Conservation (phyloP, 2,113 vertebrate genomes). For the Thinocorus orbignyianus region DNA sequence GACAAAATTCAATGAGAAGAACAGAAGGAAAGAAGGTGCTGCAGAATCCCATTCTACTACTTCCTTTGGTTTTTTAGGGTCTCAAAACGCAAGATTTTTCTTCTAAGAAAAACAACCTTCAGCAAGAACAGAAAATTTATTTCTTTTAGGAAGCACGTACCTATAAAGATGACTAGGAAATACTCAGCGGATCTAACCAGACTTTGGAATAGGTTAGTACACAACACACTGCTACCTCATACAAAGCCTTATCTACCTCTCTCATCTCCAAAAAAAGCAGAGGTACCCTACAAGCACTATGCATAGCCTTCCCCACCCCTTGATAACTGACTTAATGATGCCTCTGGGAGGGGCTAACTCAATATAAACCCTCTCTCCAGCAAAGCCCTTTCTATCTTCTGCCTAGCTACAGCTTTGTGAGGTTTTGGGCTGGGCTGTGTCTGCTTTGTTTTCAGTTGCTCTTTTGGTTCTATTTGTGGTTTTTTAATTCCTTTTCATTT, state of each 20-base stretch:
- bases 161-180: background rate
- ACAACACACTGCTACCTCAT: background rate
- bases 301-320: background rate
- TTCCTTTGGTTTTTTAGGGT: background rate
- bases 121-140: background rate
- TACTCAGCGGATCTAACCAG: background rate
- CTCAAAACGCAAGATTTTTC: background rate
- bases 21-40: background rate
- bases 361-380: background rate
- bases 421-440: background rate
- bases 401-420: background rate
- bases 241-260: background rate
- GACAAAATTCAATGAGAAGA: background rate
- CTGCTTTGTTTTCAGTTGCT: background rate
- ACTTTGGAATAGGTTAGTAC: background rate
- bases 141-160: background rate
- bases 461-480: background rate
- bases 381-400: background rate
- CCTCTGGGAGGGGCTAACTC: background rate
- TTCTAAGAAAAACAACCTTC: background rate
- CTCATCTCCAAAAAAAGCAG: background rate
- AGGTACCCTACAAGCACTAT: rapidly evolving
- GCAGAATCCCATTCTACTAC: background rate
- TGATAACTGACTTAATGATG: background rate
- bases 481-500: background rate